Evolutionary conservation across 2,113 vertebrate species (phyloP).

Genomic region (Sprattus sprattus): DNA sequence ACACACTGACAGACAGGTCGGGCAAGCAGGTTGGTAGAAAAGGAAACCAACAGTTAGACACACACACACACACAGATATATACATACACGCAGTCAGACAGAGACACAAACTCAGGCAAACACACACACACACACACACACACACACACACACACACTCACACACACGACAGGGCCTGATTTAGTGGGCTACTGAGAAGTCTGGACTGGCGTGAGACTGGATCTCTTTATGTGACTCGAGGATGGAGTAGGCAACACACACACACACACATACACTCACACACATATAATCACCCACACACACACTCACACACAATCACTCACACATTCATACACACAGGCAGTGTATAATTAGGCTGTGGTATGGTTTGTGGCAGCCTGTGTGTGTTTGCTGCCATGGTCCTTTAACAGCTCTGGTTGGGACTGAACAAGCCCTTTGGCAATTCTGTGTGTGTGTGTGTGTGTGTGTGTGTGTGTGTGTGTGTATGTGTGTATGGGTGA

Average conservation of each 20-base stretch:
- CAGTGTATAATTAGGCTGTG: conserved; percentile 36
- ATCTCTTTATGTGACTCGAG: conserved; percentile 25
- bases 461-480: background rate
- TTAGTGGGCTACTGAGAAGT: background rate
- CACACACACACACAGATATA: background rate
- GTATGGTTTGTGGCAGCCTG: conserved; percentile 23
- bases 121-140: background rate
- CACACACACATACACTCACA: background rate
- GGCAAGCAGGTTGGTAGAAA: no score
- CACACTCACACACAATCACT: conserved; percentile 17
- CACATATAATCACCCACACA: background rate
- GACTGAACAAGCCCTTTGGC: conserved; percentile 21
- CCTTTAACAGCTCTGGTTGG: conserved; percentile 20
- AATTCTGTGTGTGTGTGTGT: conserved; percentile 16
- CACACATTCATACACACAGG: background rate
- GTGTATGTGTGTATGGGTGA: background rate
- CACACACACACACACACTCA: background rate
- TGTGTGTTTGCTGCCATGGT: conserved; percentile 31
- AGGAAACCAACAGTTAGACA: background rate
- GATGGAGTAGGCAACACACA: conserved; percentile 9
- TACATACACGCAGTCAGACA: background rate
- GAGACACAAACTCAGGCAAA: background rate
- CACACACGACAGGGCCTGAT: background rate
- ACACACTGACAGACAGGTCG: no score
- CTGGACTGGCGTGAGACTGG: conserved; percentile 24